These are phyloP conservation scores for Casuarius casuarius DNA, from an alignment of 2,113 vertebrate species.

Conservation along the genomic window DNA sequence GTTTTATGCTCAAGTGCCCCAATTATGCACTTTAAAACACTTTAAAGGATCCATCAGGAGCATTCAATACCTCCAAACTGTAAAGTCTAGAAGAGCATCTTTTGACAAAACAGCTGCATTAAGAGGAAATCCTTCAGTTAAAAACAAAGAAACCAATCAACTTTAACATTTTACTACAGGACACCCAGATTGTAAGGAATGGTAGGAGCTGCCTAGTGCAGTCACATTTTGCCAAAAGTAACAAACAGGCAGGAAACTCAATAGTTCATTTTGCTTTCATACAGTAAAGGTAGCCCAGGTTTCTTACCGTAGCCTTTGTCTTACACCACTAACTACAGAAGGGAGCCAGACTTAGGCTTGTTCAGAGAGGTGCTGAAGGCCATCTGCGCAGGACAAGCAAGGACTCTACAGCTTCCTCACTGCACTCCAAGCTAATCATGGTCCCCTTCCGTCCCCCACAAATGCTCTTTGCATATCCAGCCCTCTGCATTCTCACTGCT, in stretches of 20 bases:
- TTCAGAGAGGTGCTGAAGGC: not conserved
- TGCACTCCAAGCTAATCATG: not conserved
- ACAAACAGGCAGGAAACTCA: not conserved
- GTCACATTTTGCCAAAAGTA: not conserved
- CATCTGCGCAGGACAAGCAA: not conserved
- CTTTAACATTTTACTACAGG: not conserved
- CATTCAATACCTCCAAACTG: conserved; percentile 55
- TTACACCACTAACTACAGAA: not conserved
- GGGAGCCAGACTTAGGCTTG: not conserved
- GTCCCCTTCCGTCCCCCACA: not conserved
- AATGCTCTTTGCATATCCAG: fast-evolving
- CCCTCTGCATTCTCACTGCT: not conserved
- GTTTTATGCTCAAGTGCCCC: conserved; percentile 75
- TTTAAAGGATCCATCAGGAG: conserved; percentile 60
- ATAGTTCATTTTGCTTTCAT: not conserved
- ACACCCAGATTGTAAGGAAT: not conserved
- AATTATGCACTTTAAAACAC: conserved; percentile 76
- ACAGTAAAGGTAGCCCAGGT: not conserved
- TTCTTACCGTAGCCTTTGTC: not conserved
- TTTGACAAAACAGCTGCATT: conserved; percentile 54
- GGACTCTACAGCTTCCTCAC: not conserved
- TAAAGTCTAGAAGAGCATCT: conserved; percentile 36
- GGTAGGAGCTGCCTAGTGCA: not conserved
- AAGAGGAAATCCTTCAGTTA: not conserved
- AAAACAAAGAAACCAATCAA: conserved; percentile 2